Percentiles rank a stretch among this genome's conserved stretches.
phyloP scores from a whole-genome alignment of 2,113 vertebrate genomes.

The Hydrolagus affinis region DNA sequence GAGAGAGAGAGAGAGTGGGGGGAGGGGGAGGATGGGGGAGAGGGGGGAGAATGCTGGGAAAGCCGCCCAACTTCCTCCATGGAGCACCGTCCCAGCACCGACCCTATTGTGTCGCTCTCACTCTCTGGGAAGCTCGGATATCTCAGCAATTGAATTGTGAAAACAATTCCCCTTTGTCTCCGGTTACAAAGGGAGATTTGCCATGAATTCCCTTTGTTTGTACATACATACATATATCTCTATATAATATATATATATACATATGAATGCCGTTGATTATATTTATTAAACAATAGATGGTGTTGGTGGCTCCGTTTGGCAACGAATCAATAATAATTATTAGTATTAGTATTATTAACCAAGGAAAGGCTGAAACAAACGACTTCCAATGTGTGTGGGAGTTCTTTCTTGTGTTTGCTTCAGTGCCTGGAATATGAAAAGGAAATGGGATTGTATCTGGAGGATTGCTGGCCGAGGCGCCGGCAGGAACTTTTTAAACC shows the following conservation, averaged over 20 bases:
- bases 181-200: not conserved
- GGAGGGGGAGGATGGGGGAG: no score
- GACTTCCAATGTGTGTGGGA: no score
- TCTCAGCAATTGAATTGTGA: constrained; percentile 21
- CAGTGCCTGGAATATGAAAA: no score
- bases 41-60: constrained; percentile 32
- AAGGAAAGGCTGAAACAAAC: no score
- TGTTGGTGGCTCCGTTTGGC: not conserved
- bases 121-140: constrained; percentile 9
- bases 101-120: constrained; percentile 2
- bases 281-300: not conserved
- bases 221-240: not conserved
- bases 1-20: constrained; percentile 28
- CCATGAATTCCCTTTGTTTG: not conserved
- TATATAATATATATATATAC: no score
- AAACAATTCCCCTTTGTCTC: constrained; percentile 20
- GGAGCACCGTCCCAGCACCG: not conserved
- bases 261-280: not conserved
- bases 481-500: no score
- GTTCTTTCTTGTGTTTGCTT: no score
- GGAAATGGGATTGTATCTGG: no score
- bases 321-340: no score
- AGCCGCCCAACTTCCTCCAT: constrained; percentile 12
- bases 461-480: no score
- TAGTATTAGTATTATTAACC: no score